Percentiles rank a stretch among this genome's conserved stretches.
phyloP scores from a whole-genome alignment of 2,888 invertebrate genomes.

The Philonicus albiceps region DNA sequence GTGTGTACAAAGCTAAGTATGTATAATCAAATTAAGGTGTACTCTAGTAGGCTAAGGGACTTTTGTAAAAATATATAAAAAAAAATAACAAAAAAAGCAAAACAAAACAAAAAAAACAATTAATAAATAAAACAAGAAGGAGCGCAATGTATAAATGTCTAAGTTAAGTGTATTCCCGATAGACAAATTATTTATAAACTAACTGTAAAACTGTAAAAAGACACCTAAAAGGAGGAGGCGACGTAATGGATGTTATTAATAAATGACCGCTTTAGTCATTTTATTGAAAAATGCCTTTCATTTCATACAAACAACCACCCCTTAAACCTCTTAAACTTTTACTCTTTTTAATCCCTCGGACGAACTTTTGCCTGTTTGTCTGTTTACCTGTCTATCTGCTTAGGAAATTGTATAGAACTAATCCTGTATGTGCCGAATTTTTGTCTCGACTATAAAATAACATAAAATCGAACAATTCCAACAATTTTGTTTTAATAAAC shows the following conservation, averaged over 20 bases:
- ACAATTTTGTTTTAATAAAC: too few species aligned
- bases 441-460: too few species aligned
- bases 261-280: conserved; percentile 41
- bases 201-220: conserved; percentile 25
- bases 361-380: neutral
- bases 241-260: conserved; percentile 27
- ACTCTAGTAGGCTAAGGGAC: conserved; percentile 11
- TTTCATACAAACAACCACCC: neutral
- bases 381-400: too few species aligned
- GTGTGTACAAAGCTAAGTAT: conserved; percentile 42
- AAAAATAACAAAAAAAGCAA: too few species aligned
- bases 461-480: too few species aligned
- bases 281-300: conserved; percentile 26
- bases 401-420: too few species aligned
- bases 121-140: neutral
- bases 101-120: too few species aligned
- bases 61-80: conserved; percentile 11
- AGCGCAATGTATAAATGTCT: conserved; percentile 38
- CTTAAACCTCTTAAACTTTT: neutral
- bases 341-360: neutral
- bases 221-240: neutral
- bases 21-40: conserved; percentile 31
- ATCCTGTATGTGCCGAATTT: too few species aligned
- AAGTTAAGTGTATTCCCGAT: conserved; percentile 17
- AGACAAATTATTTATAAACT: conserved; percentile 41